Evolutionary conservation across 2,888 invertebrate genomes (phyloP).

Genomic region (Sphaerophoria taeniata): DNA sequence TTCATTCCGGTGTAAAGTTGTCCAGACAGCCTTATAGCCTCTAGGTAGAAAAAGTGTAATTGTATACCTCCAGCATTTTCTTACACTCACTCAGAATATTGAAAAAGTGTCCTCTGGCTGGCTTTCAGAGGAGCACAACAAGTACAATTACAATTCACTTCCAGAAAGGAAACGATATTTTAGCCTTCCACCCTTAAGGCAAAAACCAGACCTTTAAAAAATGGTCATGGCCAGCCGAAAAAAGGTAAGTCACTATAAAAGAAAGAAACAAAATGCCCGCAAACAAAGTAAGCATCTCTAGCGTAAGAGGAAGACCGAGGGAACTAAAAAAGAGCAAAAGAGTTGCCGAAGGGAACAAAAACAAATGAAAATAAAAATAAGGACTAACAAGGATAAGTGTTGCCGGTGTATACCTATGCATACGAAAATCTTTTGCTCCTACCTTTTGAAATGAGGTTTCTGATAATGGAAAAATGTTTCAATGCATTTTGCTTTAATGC

Average conservation of each 20-base stretch:
- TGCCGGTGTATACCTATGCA: slow-evolving; percentile 10
- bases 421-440: neutral
- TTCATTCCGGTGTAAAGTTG: slow-evolving; percentile 66
- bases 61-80: slow-evolving; percentile 69
- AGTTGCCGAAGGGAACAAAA: neutral
- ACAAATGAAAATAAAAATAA: slow-evolving; percentile 32
- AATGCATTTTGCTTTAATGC: too few relatives aligned
- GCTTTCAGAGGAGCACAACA: slow-evolving; percentile 60
- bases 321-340: neutral
- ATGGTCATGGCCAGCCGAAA: slow-evolving; percentile 63
- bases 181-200: slow-evolving; percentile 66
- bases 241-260: slow-evolving; percentile 68
- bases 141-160: slow-evolving; percentile 72
- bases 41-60: slow-evolving; percentile 63
- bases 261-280: slow-evolving; percentile 65
- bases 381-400: slow-evolving; percentile 30
- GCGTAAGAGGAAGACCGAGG: slow-evolving; percentile 36
- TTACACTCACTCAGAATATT: slow-evolving; percentile 70
- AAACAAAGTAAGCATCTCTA: slow-evolving; percentile 66
- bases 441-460: slow-evolving; percentile 54
- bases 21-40: slow-evolving; percentile 67
- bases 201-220: slow-evolving; percentile 71
- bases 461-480: slow-evolving; percentile 1
- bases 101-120: slow-evolving; percentile 72
- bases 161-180: slow-evolving; percentile 73